Evolutionary conservation across 2,888 invertebrate genomes (phyloP).

Genomic region (Pedicia rivosa): DNA sequence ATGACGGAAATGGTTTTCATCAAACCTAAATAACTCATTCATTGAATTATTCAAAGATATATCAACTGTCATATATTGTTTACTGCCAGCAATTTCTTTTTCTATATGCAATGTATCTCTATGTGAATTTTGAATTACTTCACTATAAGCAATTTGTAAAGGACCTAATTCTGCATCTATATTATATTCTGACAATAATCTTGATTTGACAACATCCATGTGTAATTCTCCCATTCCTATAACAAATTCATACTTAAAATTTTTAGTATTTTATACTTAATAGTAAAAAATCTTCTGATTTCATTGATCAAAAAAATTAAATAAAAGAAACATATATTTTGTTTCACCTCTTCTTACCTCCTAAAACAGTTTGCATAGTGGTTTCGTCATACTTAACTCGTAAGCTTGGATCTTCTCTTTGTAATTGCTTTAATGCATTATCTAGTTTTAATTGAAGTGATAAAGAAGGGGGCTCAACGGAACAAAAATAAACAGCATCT

Average conservation of each 20-base stretch:
- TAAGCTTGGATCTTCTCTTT: conserved; percentile 84
- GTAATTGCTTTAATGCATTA: conserved; percentile 59
- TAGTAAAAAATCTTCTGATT: no score
- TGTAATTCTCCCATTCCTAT: conserved; percentile 96
- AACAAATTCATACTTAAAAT: conserved; percentile 13
- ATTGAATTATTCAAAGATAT: conserved; percentile 27
- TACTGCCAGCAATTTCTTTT: conserved; percentile 28
- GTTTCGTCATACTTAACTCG: conserved; percentile 57
- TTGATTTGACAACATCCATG: conserved; percentile 80
- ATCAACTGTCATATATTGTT: conserved; percentile 25
- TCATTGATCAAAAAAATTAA: no score
- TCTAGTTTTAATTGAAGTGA: conserved; percentile 62
- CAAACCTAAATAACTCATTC: conserved; percentile 34
- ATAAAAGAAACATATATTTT: no score
- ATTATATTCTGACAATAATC: conserved; percentile 75
- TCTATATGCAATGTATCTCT: conserved; percentile 19
- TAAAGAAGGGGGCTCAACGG: conserved; percentile 79
- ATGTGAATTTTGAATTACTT: conserved; percentile 37
- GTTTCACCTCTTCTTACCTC: no score
- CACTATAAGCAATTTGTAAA: conserved; percentile 82
- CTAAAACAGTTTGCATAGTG: conserved; percentile 74
- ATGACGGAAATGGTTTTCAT: neutral
- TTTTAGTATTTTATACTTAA: no score
- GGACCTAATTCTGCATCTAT: conserved; percentile 83
- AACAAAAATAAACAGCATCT: conserved; percentile 93